phyloP scores from a whole-genome alignment of 2,888 invertebrate species.

The Drosophila maculinotata region DNA sequence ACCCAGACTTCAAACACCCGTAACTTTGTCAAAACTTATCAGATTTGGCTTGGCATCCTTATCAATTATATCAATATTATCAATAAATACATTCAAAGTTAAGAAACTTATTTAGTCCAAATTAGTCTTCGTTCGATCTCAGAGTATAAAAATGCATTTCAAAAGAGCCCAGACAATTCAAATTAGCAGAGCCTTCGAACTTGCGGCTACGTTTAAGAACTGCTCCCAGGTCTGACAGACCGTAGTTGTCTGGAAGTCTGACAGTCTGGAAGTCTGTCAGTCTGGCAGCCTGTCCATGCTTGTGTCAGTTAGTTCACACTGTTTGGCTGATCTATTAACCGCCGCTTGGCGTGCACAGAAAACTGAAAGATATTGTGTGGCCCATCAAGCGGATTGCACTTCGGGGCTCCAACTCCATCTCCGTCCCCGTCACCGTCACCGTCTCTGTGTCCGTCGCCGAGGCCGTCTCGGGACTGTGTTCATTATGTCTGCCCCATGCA shows the following conservation, averaged over 20 bases:
- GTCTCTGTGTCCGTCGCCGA: too few relatives aligned
- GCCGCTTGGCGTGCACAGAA: conserved; percentile 39
- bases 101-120: neutral
- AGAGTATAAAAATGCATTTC: conserved; percentile 8
- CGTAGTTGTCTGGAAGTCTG: neutral
- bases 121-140: neutral
- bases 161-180: conserved; percentile 34
- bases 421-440: too few relatives aligned
- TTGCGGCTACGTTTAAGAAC: conserved; percentile 24
- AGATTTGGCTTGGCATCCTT: too few relatives aligned
- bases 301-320: conserved; percentile 59
- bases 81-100: neutral
- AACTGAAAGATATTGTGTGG: conserved; percentile 36
- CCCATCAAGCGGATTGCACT: conserved; percentile 18
- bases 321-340: conserved; percentile 75
- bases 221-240: conserved; percentile 15
- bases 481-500: conserved; percentile 68
- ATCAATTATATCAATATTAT: too few relatives aligned
- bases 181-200: conserved; percentile 36
- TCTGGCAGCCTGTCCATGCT: conserved; percentile 10
- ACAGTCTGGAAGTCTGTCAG: conserved; percentile 6
- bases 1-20: too few relatives aligned
- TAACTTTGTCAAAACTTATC: too few relatives aligned
- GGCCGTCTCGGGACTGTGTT: conserved; percentile 26
- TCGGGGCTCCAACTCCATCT: neutral